Conservation (phyloP, 1,140 invertebrate species). For the Frieseomelitta varia region DNA sequence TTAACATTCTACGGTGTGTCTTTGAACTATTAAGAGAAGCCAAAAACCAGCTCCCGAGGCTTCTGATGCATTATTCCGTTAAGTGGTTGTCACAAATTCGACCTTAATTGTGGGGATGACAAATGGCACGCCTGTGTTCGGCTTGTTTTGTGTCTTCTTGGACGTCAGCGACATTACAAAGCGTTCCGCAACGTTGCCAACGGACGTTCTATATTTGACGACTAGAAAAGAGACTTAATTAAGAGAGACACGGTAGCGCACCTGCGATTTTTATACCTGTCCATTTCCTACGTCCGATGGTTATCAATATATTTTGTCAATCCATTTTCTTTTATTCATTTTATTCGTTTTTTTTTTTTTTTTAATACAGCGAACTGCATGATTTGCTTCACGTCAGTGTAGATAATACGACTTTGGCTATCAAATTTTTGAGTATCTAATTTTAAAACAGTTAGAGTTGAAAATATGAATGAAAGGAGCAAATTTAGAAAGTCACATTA, state of each 20-base stretch:
- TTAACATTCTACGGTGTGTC: conserved; percentile 51
- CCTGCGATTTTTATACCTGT: conserved; percentile 57
- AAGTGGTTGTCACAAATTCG: conserved; percentile 78
- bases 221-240: conserved; percentile 58
- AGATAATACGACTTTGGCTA: neutral
- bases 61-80: conserved; percentile 75
- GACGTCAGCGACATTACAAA: conserved; percentile 60
- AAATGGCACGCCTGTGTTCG: conserved; percentile 69
- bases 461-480: too few relatives aligned
- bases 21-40: conserved; percentile 66
- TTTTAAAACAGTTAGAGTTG: too few relatives aligned
- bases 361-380: too few relatives aligned
- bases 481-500: too few relatives aligned
- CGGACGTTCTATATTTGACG: conserved; percentile 56
- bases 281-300: conserved; percentile 41
- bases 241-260: conserved; percentile 31
- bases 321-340: neutral
- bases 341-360: neutral
- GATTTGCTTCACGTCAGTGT: too few relatives aligned
- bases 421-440: neutral
- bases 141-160: conserved; percentile 65
- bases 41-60: conserved; percentile 63
- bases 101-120: conserved; percentile 77
- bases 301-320: conserved; percentile 52
- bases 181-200: conserved; percentile 51